Evolutionary conservation across 1,140 invertebrate genomes (phyloP).

Genomic region (Bombus pascuorum): DNA sequence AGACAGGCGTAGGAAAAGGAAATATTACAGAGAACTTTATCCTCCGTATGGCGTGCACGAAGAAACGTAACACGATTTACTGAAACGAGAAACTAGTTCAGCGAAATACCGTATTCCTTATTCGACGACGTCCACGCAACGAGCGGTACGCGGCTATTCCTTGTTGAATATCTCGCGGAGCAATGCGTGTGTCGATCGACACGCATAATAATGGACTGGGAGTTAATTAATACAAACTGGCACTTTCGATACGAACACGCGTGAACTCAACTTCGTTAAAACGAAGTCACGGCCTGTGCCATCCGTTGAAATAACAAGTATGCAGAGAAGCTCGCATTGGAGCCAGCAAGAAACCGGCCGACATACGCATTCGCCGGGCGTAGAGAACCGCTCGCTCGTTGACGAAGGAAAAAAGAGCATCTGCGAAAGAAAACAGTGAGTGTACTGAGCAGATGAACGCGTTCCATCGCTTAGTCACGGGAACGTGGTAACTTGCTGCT

Average conservation of each 20-base stretch:
- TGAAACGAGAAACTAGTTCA: slow-evolving; percentile 37
- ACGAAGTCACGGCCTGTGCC: background rate
- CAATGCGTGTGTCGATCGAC: slow-evolving; percentile 10
- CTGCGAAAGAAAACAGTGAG: slow-evolving; percentile 38
- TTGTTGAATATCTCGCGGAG: slow-evolving; percentile 2
- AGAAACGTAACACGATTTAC: slow-evolving; percentile 35
- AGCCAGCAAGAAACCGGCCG: slow-evolving; percentile 25
- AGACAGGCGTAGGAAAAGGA: slow-evolving; percentile 1
- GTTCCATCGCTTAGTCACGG: slow-evolving; percentile 5
- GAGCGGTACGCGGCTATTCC: background rate
- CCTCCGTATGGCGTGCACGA: background rate
- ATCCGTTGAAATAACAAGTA: slow-evolving; percentile 33
- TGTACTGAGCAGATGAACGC: background rate
- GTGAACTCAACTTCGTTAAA: slow-evolving; percentile 29
- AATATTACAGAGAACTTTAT: background rate
- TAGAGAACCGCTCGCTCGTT: background rate
- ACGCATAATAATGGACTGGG: slow-evolving; percentile 32
- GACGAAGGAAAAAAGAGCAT: slow-evolving; percentile 28
- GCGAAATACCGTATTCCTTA: slow-evolving; percentile 20
- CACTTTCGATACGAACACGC: slow-evolving; percentile 27
- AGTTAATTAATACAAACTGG: slow-evolving; percentile 28
- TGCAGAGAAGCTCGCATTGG: background rate
- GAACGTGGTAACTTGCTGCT: slow-evolving; percentile 7
- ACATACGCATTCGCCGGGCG: slow-evolving; percentile 10
- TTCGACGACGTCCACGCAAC: background rate